Evolutionary conservation across 2,888 invertebrate genomes (phyloP).

Genomic region (Xanthia icteritia): DNA sequence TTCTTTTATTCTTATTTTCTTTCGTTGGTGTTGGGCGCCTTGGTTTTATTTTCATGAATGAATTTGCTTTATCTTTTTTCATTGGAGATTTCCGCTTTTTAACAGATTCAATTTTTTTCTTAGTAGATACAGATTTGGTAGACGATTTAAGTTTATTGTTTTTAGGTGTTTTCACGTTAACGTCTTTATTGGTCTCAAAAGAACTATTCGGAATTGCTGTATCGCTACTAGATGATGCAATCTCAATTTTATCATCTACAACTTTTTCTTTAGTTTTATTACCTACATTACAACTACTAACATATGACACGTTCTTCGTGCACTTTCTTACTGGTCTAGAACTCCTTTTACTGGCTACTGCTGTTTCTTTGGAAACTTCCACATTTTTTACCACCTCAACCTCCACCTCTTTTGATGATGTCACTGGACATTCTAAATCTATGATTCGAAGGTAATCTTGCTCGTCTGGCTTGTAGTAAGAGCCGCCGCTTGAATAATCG

Average conservation of each 20-base stretch:
- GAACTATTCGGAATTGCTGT: conserved; percentile 69
- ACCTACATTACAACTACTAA: conserved; percentile 66
- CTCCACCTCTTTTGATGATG: conserved; percentile 70
- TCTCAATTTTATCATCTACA: conserved; percentile 69
- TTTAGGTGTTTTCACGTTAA: conserved; percentile 64
- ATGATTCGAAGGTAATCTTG: conserved; percentile 85
- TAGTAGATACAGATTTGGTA: conserved; percentile 44
- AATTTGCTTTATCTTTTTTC: conserved; percentile 77
- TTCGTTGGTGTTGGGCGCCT: conserved; percentile 81
- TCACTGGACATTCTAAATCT: conserved; percentile 76
- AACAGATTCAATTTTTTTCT: conserved; percentile 63
- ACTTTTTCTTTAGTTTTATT: conserved; percentile 72
- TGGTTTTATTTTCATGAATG: conserved; percentile 85
- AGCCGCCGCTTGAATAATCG: conserved; percentile 91
- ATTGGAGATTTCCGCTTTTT: conserved; percentile 78
- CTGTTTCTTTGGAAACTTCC: conserved; percentile 61
- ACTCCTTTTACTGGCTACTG: conserved; percentile 64
- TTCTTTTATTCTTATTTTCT: conserved; percentile 69
- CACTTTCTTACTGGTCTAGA: conserved; percentile 84
- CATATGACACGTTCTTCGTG: conserved; percentile 87
- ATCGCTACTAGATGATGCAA: conserved; percentile 74
- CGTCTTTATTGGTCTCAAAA: conserved; percentile 65
- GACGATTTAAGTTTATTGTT: conserved; percentile 62
- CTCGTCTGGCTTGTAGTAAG: conserved; percentile 92
- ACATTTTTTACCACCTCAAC: conserved; percentile 54